Evolutionary conservation across 2,113 vertebrate genomes (phyloP).

Genomic region (Bolborhynchus lineola): DNA sequence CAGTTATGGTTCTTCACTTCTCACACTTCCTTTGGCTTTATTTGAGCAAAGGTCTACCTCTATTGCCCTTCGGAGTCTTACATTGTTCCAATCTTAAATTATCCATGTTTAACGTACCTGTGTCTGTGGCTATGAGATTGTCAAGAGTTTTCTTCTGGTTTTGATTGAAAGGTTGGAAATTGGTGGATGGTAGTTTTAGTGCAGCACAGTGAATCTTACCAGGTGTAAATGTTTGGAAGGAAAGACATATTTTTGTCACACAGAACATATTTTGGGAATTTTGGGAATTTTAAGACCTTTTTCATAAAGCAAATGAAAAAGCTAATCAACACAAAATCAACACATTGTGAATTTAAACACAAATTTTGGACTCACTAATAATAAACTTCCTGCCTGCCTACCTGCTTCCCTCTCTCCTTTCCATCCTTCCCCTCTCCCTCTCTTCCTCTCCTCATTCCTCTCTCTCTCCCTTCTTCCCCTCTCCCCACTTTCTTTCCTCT

Average conservation of each 20-base stretch:
- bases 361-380: neutral
- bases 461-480: neutral
- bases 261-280: neutral
- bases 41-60: neutral
- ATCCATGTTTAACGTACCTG: neutral
- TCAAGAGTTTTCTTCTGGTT: neutral
- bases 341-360: neutral
- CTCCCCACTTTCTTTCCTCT: neutral
- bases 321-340: neutral
- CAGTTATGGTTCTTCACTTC: neutral
- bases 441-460: neutral
- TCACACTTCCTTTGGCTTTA: neutral
- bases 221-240: neutral
- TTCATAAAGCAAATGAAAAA: neutral
- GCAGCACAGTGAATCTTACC: neutral
- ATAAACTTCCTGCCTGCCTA: neutral
- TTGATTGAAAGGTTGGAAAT: neutral
- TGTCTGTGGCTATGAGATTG: neutral
- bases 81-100: neutral
- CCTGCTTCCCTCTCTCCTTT: too few relatives aligned
- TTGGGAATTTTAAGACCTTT: neutral
- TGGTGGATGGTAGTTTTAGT: neutral
- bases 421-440: neutral
- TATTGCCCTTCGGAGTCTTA: neutral
- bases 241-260: neutral